Evolutionary conservation across 2,113 vertebrate genomes (phyloP).

Genomic region (Erythrolamprus reginae): DNA sequence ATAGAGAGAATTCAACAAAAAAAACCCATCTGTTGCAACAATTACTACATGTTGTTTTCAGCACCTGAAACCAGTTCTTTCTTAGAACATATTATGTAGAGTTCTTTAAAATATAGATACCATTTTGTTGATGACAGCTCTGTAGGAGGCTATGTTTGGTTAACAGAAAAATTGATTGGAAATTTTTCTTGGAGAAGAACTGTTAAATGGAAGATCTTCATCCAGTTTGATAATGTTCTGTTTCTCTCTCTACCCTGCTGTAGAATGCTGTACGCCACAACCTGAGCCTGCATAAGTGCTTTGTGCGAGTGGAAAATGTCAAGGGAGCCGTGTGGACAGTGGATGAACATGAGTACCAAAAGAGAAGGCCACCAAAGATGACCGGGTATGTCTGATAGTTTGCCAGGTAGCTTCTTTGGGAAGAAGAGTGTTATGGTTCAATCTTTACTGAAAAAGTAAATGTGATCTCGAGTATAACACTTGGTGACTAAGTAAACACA

Average conservation of each 20-base stretch:
- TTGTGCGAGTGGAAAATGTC: conserved; percentile 98
- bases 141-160: neutral
- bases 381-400: conserved; percentile 77
- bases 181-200: fast-evolving
- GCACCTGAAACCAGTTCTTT: neutral
- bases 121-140: neutral
- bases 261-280: conserved; percentile 99
- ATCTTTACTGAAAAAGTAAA: neutral
- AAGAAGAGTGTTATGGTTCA: neutral
- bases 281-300: conserved; percentile 99
- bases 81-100: neutral
- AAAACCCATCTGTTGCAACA: neutral
- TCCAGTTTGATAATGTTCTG: fast-evolving
- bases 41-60: neutral
- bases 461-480: neutral
- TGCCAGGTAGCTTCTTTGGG: neutral
- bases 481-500: neutral
- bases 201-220: fast-evolving
- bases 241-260: neutral
- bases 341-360: conserved; percentile 98
- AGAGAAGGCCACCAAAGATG: conserved; percentile 99
- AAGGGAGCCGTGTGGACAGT: conserved; percentile 99
- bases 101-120: neutral
- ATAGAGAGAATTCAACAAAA: neutral
- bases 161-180: neutral